These are phyloP conservation scores for Hafferia zeledoni DNA, from an alignment of 2,797 vertebrate genomes.

Conservation along the genomic window DNA sequence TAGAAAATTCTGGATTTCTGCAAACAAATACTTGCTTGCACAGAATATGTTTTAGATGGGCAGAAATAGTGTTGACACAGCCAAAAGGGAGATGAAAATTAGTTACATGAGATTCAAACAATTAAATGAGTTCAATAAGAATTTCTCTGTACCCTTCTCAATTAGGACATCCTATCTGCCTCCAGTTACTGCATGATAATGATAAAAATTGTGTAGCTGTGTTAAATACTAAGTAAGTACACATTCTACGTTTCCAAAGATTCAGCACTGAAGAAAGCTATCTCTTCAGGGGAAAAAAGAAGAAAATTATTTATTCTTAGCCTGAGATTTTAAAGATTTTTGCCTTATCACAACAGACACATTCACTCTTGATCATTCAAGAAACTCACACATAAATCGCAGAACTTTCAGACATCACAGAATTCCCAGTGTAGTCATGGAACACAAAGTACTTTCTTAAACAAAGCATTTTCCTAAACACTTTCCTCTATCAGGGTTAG, in stretches of 20 bases:
- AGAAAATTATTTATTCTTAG: not conserved
- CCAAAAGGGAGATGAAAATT: not conserved
- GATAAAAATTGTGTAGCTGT: not conserved
- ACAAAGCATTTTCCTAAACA: not conserved
- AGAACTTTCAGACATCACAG: not conserved
- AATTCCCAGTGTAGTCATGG: not conserved
- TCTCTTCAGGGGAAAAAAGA: not conserved
- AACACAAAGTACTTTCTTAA: not conserved
- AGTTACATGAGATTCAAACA: not conserved
- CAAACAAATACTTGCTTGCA: conserved; percentile 2
- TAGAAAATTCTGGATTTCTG: conserved; percentile 7
- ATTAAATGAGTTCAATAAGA: not conserved
- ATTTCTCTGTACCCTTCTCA: not conserved
- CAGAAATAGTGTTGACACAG: not conserved
- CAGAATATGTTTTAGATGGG: not conserved
- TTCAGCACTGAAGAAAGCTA: accelerated
- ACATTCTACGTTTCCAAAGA: not conserved
- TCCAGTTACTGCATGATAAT: not conserved
- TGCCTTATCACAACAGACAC: not conserved
- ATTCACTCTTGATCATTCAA: not conserved
- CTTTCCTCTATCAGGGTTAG: not conserved
- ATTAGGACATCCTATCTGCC: not conserved
- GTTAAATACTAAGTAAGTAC: not conserved
- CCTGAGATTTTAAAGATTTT: not conserved
- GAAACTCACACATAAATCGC: not conserved